These are phyloP conservation scores for Cosmia pyralina DNA, from an alignment of 2,888 invertebrate species.

Conservation along the genomic window DNA sequence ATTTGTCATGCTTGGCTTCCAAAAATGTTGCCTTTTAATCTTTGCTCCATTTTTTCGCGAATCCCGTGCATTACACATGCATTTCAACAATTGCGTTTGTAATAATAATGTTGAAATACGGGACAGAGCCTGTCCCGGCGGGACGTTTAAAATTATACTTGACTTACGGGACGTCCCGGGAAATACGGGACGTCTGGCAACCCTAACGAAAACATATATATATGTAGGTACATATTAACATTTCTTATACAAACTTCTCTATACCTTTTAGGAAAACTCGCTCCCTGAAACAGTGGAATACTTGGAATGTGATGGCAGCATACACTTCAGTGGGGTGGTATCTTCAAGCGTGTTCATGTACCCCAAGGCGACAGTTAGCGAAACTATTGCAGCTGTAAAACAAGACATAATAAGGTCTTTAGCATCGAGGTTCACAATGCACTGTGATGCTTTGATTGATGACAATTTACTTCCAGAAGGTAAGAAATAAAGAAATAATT, in stretches of 20 bases:
- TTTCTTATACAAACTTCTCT: background rate
- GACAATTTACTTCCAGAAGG: constrained; percentile 93
- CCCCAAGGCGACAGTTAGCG: constrained; percentile 93
- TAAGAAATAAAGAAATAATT: constrained; percentile 63
- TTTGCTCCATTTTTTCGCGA: too few relatives aligned
- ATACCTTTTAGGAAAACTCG: constrained; percentile 81
- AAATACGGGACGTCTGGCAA: too few relatives aligned
- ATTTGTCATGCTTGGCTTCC: too few relatives aligned
- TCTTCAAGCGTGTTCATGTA: constrained; percentile 94
- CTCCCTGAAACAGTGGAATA: constrained; percentile 87
- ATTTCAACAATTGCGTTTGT: too few relatives aligned
- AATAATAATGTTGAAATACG: too few relatives aligned
- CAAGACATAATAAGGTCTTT: constrained; percentile 96
- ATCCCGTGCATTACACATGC: too few relatives aligned
- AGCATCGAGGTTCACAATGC: constrained; percentile 96
- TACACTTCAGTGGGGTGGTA: constrained; percentile 93
- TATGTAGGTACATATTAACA: background rate
- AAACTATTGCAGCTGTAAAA: constrained; percentile 93
- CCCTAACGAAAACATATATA: too few relatives aligned
- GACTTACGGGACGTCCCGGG: too few relatives aligned
- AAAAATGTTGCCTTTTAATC: too few relatives aligned
- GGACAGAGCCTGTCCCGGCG: too few relatives aligned
- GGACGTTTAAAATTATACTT: too few relatives aligned
- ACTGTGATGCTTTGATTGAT: constrained; percentile 97
- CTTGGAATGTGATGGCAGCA: constrained; percentile 91